Base-by-base conservation (phyloP, 2,888 invertebrate genomes). In the Uropetala carovei region DNA sequence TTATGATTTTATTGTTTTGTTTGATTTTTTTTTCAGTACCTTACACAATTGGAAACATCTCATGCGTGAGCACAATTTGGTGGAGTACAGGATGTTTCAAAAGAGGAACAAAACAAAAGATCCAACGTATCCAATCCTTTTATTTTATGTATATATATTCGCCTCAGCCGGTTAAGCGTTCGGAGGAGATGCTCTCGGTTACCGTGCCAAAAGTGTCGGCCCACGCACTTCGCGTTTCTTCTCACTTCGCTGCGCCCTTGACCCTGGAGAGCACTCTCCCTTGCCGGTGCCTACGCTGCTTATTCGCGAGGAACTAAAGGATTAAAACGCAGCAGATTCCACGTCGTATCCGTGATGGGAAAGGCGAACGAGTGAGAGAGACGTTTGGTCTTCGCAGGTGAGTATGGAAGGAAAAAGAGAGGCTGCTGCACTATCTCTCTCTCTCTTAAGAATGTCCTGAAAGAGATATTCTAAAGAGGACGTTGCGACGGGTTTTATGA, bases 241-340 rank as follows among this genome's bases (percentile, higher is more conserved):
- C 75, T 13, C 60, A 18, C 60, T 60, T 13, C 60, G 60, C 60
- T 60, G 18, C 60, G 75, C 75, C 75, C 75, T 75, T 75, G 75
- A 75, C 75, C 75, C 75, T 75, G 22, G 75, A 75, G 75, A 75
- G 22, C 75, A 75, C 75, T 75, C 75, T 75, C 75, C 75, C 22
- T 75, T 27, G 22, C n/a, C 68, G 9, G n/a, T 68, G 75, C 75
- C 75, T 27, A 75, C 75, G 75, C 75, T 75, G 43, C 43, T 5
- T 43, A 43, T 43, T 43, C 43, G 43, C 43, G 43, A 43, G 43
- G 43, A 43, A 43, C 11, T 13, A 18, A 5, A 11, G 75, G 75
- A 75, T 75, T 75, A 75, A 75, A 10, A 75, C 75, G 75, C 75
- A 27, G 27, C 27, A 22, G 75, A 75, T 75, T 68, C 68, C 68